Base-by-base conservation (phyloP, 2,888 invertebrate species). In the Amiota communis region DNA sequence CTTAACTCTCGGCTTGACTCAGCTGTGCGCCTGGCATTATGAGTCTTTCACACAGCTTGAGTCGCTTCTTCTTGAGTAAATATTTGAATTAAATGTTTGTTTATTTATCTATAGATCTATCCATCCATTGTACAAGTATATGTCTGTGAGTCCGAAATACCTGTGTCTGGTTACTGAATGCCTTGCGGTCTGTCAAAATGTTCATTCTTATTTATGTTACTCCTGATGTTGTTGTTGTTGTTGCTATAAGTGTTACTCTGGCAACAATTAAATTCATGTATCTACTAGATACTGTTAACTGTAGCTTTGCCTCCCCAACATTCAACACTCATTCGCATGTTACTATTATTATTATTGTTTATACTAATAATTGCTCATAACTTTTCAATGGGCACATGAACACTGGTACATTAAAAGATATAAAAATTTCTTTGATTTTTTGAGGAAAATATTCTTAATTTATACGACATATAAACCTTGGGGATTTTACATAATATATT, bases 301-400 rank as follows among this genome's bases (percentile, higher is more conserved):
- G 36, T 36, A 36, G 36, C 36, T 36, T 36, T 36, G 36, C 36
- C 36, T 36, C 36, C 36, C 6, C 36, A n/a, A n/a, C n/a, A 36
- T 36, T 36, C 36, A 36, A 36, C 36, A 36, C 36, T 36, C 36
- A 36, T 36, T 36, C 36, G 6, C 36, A 36, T 36, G 36, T 36
- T 36, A 6, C 8, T 36, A 36, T 36, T 36, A 36, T 3, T 23
- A 23, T 36, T 71, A 69, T 76, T 78, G 74, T 72, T 76, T 70
- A 75, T 61, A 77, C 74, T 78, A 78, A 78, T 78, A 78, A 23
- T 23, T 51, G 53, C 76, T 61, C 72, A 70, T 70, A 69, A 74
- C 57, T 69, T 72, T 70, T 70, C 61, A 56, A 17, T 36, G 23
- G 17, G 15, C 36, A 36, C 36, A 36, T 36, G 4, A 36, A 36